Conservation (phyloP, 2,888 invertebrate species). For the Dryobotodes eremita region DNA sequence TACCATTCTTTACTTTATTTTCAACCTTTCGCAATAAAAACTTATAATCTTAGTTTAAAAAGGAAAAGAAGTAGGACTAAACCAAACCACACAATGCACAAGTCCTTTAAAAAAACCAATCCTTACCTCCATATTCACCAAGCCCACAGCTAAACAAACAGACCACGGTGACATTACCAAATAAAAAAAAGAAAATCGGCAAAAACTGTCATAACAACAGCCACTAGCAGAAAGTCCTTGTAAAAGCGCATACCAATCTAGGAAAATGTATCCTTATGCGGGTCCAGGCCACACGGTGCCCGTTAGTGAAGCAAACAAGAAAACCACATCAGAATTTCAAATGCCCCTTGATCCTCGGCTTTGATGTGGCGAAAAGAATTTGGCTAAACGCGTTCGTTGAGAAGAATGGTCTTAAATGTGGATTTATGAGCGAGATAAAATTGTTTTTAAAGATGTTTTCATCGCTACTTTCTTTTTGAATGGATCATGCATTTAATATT, state of each 20-base stretch:
- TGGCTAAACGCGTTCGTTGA: slow-evolving; percentile 68
- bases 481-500: slow-evolving; percentile 19
- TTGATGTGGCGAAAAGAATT: slow-evolving; percentile 71
- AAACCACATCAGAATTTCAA: slow-evolving; percentile 81
- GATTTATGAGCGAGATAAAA: slow-evolving; percentile 54
- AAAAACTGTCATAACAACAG: slow-evolving; percentile 14
- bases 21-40: neutral
- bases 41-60: too few relatives aligned
- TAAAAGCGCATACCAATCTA: slow-evolving; percentile 63
- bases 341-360: slow-evolving; percentile 71
- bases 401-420: slow-evolving; percentile 63
- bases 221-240: slow-evolving; percentile 29
- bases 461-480: slow-evolving; percentile 27
- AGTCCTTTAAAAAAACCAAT: neutral
- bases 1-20: neutral
- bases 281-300: slow-evolving; percentile 46
- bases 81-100: neutral
- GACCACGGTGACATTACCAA: neutral
- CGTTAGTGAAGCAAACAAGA: slow-evolving; percentile 75
- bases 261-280: slow-evolving; percentile 56
- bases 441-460: slow-evolving; percentile 64
- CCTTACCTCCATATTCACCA: neutral
- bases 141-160: slow-evolving; percentile 22
- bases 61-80: neutral
- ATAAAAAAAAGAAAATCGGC: neutral